phyloP scores from a whole-genome alignment of 2,113 vertebrate species.

The Coturnix japonica region DNA sequence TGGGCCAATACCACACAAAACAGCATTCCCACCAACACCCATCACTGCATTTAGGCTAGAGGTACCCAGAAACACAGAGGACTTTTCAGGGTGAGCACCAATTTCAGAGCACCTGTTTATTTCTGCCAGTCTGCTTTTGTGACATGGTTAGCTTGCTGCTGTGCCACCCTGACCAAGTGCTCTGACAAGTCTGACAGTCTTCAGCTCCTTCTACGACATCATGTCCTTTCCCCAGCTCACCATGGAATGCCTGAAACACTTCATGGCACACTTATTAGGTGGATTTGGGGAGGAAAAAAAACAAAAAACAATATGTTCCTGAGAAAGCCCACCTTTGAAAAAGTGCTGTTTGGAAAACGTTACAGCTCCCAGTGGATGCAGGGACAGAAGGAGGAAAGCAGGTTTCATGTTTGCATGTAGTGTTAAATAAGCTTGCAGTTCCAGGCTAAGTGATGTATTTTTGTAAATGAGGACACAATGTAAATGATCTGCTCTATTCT shows the following conservation, averaged over 20 bases:
- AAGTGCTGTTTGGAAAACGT: not conserved
- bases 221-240: not conserved
- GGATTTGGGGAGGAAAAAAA: not conserved
- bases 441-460: not conserved
- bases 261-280: not conserved
- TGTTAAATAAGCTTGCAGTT: conserved; percentile 10
- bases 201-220: not conserved
- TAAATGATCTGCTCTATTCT: not conserved
- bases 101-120: accelerated
- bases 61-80: not conserved
- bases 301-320: not conserved
- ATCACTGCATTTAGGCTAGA: accelerated
- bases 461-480: not conserved
- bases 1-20: not conserved
- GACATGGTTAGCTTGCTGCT: accelerated
- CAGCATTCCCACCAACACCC: not conserved
- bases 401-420: not conserved
- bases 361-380: not conserved
- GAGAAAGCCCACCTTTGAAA: not conserved
- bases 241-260: not conserved
- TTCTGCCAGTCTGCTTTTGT: not conserved
- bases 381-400: not conserved
- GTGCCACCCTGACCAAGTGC: not conserved
- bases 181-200: not conserved
- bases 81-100: not conserved